Evolutionary conservation across 92 coral and sea anemone genomes (phyloP).

Genomic region (Paramuricea clavata): DNA sequence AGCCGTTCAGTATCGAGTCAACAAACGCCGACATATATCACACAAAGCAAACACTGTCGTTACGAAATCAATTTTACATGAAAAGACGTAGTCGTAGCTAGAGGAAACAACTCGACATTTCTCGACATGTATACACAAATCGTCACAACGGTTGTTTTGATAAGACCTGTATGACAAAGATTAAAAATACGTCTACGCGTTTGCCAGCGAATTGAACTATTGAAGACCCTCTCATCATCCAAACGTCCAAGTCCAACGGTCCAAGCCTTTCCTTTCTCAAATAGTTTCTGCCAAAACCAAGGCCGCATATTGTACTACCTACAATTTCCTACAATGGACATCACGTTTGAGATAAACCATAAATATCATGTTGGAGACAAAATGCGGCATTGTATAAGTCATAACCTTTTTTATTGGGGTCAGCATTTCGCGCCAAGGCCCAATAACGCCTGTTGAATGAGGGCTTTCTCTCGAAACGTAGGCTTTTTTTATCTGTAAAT

Average conservation of each 20-base stretch:
- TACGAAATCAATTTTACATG: not conserved
- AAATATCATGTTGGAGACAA: not conserved
- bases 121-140: no score
- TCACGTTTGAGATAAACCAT: not conserved
- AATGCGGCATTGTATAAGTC: not conserved
- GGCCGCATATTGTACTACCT: no score
- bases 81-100: not conserved
- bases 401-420: not conserved
- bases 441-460: no score
- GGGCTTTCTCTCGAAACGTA: no score
- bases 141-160: no score
- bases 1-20: not conserved
- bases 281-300: no score
- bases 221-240: no score
- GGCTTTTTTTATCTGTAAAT: no score
- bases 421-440: not conserved
- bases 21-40: not conserved
- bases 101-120: not conserved
- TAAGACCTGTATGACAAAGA: not conserved
- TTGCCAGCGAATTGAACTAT: no score
- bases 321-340: no score
- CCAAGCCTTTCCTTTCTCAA: no score
- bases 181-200: not conserved
- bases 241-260: no score
- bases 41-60: not conserved